phyloP scores from a whole-genome alignment of 1,140 invertebrate genomes.

The Drosophila rhopaloa region DNA sequence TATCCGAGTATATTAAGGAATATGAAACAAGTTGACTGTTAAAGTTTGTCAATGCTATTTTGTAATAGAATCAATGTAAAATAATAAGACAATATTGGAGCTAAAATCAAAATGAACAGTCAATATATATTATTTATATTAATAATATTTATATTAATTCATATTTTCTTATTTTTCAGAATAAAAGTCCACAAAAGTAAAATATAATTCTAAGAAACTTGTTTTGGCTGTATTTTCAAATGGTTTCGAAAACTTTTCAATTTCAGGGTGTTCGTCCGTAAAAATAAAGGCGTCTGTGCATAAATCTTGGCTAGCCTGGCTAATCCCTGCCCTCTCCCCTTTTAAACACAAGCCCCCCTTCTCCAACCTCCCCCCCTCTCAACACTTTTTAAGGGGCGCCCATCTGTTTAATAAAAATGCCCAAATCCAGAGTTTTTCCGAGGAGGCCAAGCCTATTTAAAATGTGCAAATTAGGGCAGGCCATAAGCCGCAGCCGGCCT shows the following conservation, averaged over 20 bases:
- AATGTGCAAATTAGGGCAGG: constrained; percentile 79
- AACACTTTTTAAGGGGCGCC: constrained; percentile 14
- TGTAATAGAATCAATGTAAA: too few relatives aligned
- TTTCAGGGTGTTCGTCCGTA: constrained; percentile 64
- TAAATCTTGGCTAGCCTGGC: constrained; percentile 68
- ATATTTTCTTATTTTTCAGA: too few relatives aligned
- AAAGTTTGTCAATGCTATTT: too few relatives aligned
- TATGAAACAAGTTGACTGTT: too few relatives aligned
- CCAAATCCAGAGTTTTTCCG: constrained; percentile 12
- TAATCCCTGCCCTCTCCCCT: constrained; percentile 48
- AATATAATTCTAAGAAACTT: not conserved
- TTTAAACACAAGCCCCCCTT: not conserved
- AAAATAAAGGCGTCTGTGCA: constrained; percentile 72
- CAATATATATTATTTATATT: not conserved
- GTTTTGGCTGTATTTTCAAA: constrained; percentile 11
- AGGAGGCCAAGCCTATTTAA: constrained; percentile 62
- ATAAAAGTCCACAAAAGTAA: not conserved
- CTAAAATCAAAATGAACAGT: too few relatives aligned
- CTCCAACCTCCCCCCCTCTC: not conserved
- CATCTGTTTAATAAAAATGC: constrained; percentile 69
- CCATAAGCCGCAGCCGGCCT: constrained; percentile 62
- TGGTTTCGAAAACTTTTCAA: constrained; percentile 70
- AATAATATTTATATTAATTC: too few relatives aligned
- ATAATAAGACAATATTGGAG: too few relatives aligned
- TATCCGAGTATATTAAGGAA: too few relatives aligned